Conservation (phyloP, 2,113 vertebrate species). For the Numenius arquata region DNA sequence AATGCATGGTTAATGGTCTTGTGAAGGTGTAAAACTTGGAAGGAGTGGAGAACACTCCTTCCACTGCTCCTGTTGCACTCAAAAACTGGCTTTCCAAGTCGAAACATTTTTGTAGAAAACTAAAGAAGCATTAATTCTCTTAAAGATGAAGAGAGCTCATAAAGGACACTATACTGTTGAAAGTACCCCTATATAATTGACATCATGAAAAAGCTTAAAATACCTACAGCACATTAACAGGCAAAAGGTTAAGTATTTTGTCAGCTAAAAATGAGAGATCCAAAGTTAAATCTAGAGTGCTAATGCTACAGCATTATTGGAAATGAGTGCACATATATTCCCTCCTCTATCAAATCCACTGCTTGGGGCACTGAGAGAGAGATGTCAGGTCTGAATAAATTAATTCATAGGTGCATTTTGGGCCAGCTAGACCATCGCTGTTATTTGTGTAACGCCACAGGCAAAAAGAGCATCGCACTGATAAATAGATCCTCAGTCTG, state of each 20-base stretch:
- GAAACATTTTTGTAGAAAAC: not conserved
- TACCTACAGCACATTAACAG: not conserved
- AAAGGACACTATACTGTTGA: not conserved
- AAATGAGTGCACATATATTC: not conserved
- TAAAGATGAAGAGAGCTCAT: not conserved
- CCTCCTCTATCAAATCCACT: not conserved
- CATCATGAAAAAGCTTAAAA: not conserved
- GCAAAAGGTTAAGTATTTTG: not conserved
- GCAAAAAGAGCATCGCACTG: not conserved
- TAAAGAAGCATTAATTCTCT: not conserved
- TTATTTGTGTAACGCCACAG: not conserved
- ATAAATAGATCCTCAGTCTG: not conserved
- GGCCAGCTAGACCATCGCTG: not conserved
- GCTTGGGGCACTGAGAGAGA: not conserved
- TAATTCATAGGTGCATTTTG: not conserved
- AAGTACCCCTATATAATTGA: not conserved
- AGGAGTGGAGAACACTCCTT: not conserved
- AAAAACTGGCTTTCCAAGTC: not conserved
- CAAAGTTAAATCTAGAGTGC: not conserved
- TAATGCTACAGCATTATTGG: not conserved
- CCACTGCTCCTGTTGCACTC: not conserved
- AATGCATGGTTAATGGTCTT: not conserved
- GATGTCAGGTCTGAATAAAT: not conserved
- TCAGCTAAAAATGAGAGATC: not conserved
- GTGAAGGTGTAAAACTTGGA: not conserved